Conservation (phyloP, 2,113 vertebrate species). For the Istiophorus platypterus region DNA sequence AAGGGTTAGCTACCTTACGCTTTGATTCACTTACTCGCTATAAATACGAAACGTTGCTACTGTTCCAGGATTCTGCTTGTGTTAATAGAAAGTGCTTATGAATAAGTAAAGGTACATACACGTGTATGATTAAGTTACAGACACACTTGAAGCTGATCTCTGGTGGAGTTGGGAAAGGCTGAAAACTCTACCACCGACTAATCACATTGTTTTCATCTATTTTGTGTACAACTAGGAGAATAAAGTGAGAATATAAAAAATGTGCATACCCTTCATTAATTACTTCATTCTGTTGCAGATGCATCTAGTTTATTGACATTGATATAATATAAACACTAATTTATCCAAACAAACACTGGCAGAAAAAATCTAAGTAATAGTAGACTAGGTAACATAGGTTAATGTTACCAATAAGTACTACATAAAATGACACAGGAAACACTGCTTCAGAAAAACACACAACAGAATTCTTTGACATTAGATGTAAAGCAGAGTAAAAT, state of each 20-base stretch:
- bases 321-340: no score
- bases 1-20: neutral
- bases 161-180: neutral
- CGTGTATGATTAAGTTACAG: neutral
- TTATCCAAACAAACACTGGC: neutral
- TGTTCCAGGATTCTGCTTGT: neutral
- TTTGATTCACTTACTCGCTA: neutral
- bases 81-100: neutral
- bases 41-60: neutral
- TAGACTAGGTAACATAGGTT: neutral
- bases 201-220: neutral
- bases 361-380: neutral
- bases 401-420: neutral
- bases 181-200: neutral
- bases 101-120: neutral
- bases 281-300: no score
- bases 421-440: neutral
- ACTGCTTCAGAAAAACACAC: neutral
- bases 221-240: neutral
- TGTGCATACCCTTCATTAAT: no score
- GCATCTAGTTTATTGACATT: no score
- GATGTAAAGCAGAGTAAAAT: conserved; percentile 42
- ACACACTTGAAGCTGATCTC: neutral
- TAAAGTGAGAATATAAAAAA: no score
- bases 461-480: neutral